Conservation (phyloP, 1,140 invertebrate genomes). For the Penaeus chinensis region DNA sequence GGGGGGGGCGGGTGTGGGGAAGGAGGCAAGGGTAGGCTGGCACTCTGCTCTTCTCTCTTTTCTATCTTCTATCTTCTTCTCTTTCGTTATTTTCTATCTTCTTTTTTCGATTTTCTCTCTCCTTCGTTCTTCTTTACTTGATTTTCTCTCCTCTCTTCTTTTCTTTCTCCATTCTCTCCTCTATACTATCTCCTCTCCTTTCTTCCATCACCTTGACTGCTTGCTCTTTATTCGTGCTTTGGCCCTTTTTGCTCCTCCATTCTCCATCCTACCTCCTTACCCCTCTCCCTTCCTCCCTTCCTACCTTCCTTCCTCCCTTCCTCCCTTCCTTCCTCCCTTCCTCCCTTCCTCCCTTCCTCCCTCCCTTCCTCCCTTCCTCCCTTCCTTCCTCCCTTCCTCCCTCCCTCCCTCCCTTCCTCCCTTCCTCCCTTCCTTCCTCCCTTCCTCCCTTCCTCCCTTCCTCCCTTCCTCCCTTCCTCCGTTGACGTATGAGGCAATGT, state of each 20-base stretch:
- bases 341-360: background rate
- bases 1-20: background rate
- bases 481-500: too few relatives aligned
- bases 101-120: background rate
- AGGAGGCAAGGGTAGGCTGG: background rate
- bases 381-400: background rate
- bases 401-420: background rate
- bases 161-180: background rate
- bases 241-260: background rate
- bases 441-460: background rate
- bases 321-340: background rate
- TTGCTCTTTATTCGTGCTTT: background rate
- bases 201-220: background rate
- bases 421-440: background rate
- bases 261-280: background rate
- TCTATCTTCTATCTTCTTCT: constrained; percentile 19
- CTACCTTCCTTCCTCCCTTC: background rate
- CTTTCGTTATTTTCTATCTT: background rate
- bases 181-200: background rate
- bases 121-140: background rate
- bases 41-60: constrained; percentile 1
- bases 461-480: background rate
- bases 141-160: background rate
- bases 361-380: background rate
- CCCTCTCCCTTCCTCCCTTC: background rate